Percentiles rank a stretch among this genome's conserved stretches.
Evolutionary conservation across 2,113 vertebrate genomes (phyloP).

Genomic region (Pteruthius melanotis): DNA sequence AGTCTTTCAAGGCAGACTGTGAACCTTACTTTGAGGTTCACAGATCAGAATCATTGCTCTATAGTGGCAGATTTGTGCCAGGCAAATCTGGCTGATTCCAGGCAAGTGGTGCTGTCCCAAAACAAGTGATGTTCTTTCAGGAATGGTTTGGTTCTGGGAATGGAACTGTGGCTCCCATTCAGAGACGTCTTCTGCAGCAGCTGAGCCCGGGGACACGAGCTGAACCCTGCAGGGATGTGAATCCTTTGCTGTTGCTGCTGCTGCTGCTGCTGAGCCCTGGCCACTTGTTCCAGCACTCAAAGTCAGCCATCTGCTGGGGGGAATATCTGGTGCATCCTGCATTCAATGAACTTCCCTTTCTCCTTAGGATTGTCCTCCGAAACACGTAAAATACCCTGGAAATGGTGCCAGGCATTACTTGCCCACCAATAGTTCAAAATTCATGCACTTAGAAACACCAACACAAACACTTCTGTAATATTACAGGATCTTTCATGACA

Average conservation of each 20-base stretch:
- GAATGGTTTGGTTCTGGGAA: not conserved
- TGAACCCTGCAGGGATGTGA: not conserved
- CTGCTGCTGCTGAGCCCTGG: not conserved
- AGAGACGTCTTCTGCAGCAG: not conserved
- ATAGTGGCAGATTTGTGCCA: not conserved
- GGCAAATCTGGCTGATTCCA: not conserved
- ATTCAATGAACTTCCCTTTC: not conserved
- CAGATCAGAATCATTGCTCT: not conserved
- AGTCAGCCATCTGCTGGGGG: not conserved
- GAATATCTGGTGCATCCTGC: not conserved
- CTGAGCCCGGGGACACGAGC: not conserved
- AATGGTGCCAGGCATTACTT: not conserved
- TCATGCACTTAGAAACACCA: not conserved
- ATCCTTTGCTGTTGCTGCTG: not conserved
- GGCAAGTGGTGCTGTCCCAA: not conserved
- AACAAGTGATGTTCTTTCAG: not conserved
- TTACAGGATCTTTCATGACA: not conserved
- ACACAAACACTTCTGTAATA: not conserved
- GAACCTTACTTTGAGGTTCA: not conserved
- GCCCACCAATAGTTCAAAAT: not conserved
- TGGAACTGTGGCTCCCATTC: not conserved
- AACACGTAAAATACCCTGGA: not conserved
- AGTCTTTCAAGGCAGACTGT: too few relatives aligned
- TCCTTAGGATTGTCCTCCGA: not conserved
- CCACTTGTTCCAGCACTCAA: not conserved